These are phyloP conservation scores for Aradus depressus DNA, from an alignment of 2,888 invertebrate species.

Conservation along the genomic window DNA sequence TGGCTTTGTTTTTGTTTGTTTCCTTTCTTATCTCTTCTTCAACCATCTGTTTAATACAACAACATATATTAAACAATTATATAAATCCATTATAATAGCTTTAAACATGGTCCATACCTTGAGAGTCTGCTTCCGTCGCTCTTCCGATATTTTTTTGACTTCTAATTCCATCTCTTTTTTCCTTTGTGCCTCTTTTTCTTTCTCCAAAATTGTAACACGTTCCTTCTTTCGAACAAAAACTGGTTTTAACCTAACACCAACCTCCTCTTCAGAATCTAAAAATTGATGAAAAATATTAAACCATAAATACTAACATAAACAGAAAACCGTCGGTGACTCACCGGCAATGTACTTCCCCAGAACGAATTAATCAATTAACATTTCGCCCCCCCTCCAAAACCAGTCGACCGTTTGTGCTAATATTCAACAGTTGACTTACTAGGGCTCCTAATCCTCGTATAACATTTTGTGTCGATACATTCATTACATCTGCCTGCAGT, in stretches of 20 bases:
- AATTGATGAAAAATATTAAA: constrained; percentile 2
- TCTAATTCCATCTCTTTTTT: constrained; percentile 77
- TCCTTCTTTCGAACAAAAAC: constrained; percentile 90
- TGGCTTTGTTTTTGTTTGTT: constrained; percentile 43
- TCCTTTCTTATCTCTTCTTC: constrained; percentile 83
- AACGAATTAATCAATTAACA: too few relatives aligned
- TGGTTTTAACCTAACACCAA: constrained; percentile 84
- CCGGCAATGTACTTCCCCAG: too few relatives aligned
- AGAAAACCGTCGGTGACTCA: too few relatives aligned
- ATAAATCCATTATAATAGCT: constrained; percentile 5
- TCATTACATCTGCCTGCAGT: too few relatives aligned
- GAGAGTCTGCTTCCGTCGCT: constrained; percentile 74
- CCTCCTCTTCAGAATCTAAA: constrained; percentile 74
- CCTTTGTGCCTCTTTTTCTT: constrained; percentile 75
- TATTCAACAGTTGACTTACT: too few relatives aligned
- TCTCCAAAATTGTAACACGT: constrained; percentile 88
- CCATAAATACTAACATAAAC: neutral
- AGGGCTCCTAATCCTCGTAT: too few relatives aligned
- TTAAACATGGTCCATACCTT: too few relatives aligned
- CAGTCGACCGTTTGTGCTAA: too few relatives aligned
- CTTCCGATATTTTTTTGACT: constrained; percentile 73
- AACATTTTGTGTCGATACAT: too few relatives aligned
- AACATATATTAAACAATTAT: constrained; percentile 6
- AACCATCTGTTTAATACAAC: constrained; percentile 47
- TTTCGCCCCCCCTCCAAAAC: too few relatives aligned